These are phyloP conservation scores for Sycophila sp. DNA, from an alignment of 1,140 invertebrate species.

Conservation along the genomic window DNA sequence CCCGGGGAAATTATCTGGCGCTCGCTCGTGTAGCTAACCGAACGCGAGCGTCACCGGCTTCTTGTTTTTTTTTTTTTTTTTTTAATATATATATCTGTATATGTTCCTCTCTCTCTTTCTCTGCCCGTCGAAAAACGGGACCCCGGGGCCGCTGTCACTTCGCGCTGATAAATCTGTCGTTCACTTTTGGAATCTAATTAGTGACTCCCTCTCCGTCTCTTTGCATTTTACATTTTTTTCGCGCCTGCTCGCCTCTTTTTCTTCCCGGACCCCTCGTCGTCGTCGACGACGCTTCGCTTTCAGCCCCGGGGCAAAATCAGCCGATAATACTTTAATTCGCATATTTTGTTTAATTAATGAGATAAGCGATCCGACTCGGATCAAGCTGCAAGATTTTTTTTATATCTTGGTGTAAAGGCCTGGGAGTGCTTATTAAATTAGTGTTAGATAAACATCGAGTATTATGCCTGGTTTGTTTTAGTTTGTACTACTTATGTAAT, in stretches of 20 bases:
- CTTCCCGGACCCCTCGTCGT: neutral
- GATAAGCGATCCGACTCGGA: neutral
- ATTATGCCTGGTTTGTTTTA: too few species aligned
- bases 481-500: too few species aligned
- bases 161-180: slow-evolving; percentile 39
- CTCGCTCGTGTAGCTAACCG: neutral
- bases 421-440: slow-evolving; percentile 1
- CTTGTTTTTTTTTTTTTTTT: neutral
- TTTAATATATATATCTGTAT: too few species aligned
- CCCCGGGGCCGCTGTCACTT: slow-evolving; percentile 22
- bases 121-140: too few species aligned
- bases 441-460: too few species aligned
- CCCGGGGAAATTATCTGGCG: slow-evolving; percentile 21
- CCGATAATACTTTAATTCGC: slow-evolving; percentile 22
- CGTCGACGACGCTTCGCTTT: too few species aligned
- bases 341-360: slow-evolving; percentile 31
- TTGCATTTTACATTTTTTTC: neutral
- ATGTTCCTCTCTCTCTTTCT: too few species aligned
- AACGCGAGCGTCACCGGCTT: neutral
- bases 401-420: too few species aligned
- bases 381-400: too few species aligned
- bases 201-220: slow-evolving; percentile 9
- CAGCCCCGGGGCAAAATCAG: slow-evolving; percentile 4
- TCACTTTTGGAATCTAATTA: slow-evolving; percentile 42
- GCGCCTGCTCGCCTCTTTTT: neutral